Evolutionary conservation across 2,888 invertebrate genomes (phyloP).

Genomic region (Teinopalpus imperialis): DNA sequence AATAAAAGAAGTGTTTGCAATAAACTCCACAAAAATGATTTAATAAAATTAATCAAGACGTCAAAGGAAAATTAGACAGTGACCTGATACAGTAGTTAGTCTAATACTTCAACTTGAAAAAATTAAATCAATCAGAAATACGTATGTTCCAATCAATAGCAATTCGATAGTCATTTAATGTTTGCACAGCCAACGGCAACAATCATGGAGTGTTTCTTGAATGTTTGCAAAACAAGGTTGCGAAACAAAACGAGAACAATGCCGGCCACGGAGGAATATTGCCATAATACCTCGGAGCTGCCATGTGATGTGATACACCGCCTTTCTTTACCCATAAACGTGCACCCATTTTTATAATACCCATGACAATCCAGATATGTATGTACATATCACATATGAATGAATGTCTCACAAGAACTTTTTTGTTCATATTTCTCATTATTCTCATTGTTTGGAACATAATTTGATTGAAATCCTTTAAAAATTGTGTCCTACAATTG

Average conservation of each 20-base stretch:
- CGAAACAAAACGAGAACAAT: slow-evolving; percentile 71
- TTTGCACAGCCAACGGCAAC: slow-evolving; percentile 64
- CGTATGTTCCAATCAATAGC: slow-evolving; percentile 12
- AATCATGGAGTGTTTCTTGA: slow-evolving; percentile 49
- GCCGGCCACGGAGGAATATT: slow-evolving; percentile 55
- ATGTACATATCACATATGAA: too few relatives aligned
- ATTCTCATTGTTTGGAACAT: too few relatives aligned
- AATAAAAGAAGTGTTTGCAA: too few relatives aligned
- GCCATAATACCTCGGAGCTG: slow-evolving; percentile 58
- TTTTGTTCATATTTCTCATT: too few relatives aligned
- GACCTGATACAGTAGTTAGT: too few relatives aligned
- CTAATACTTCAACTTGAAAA: too few relatives aligned
- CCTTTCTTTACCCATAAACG: slow-evolving; percentile 37
- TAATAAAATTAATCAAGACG: too few relatives aligned
- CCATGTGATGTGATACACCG: slow-evolving; percentile 13
- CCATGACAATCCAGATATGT: not conserved
- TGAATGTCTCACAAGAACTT: too few relatives aligned
- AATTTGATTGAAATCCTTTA: too few relatives aligned
- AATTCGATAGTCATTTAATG: slow-evolving; percentile 32
- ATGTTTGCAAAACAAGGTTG: slow-evolving; percentile 73
- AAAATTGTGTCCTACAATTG: too few relatives aligned
- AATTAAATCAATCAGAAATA: slow-evolving; percentile 10
- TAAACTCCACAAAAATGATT: too few relatives aligned
- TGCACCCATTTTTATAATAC: slow-evolving; percentile 29
- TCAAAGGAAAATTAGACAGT: too few relatives aligned